Evolutionary conservation across 1,140 invertebrate species (phyloP).

Genomic region (Atta colombica): DNA sequence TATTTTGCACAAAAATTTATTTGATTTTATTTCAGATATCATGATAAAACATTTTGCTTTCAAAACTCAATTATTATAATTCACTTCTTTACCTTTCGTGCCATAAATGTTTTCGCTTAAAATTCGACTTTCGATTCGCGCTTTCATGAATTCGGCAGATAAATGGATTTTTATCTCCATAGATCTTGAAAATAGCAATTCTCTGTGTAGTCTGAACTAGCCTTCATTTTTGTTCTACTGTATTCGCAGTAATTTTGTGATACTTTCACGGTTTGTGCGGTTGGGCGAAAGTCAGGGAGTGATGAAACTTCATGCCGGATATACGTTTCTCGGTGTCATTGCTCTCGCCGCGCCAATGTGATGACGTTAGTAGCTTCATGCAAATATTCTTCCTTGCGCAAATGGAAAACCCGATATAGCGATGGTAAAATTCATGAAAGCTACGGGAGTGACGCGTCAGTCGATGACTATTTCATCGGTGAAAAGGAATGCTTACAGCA

Average conservation of each 20-base stretch:
- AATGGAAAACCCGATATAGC: conserved; percentile 7
- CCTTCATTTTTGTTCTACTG: conserved; percentile 21
- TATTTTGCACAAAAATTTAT: not conserved
- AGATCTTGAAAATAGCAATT: not conserved
- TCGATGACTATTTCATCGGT: conserved; percentile 25
- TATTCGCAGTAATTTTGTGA: conserved; percentile 64
- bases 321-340: conserved; percentile 69
- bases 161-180: not conserved
- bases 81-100: not conserved
- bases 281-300: conserved; percentile 80
- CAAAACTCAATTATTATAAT: not conserved
- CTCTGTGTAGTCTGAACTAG: not conserved
- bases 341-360: conserved; percentile 30
- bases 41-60: not conserved
- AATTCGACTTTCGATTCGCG: conserved; percentile 17
- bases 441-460: conserved; percentile 12
- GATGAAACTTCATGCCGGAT: conserved; percentile 79
- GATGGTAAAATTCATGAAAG: conserved; percentile 33
- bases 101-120: not conserved
- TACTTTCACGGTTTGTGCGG: conserved; percentile 79
- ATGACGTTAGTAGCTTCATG: conserved; percentile 59
- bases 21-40: not conserved
- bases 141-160: not conserved
- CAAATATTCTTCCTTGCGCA: conserved; percentile 61
- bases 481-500: conserved; percentile 18